These are phyloP conservation scores for Macrotus californicus DNA, from an alignment of 2,113 vertebrate genomes.

Conservation along the genomic window DNA sequence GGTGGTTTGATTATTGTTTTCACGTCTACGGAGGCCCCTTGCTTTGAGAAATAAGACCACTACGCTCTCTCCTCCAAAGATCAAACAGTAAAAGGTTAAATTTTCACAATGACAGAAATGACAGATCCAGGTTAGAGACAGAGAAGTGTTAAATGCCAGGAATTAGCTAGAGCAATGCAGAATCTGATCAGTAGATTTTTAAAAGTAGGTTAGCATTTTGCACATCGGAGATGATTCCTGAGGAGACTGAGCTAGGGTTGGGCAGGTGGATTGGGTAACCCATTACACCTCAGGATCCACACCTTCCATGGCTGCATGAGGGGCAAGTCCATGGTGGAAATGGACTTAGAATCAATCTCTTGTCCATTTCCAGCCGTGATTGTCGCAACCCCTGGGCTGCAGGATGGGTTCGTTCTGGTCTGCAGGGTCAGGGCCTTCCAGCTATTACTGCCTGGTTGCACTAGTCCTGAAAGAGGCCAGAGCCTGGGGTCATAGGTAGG, in stretches of 20 bases:
- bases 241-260: background rate
- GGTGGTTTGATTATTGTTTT: background rate
- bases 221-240: background rate
- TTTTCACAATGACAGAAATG: conserved; percentile 34
- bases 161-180: background rate
- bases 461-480: background rate
- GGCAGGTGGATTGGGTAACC: background rate
- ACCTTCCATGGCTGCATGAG: background rate
- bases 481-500: background rate
- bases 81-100: background rate
- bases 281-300: background rate
- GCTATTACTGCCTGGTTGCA: background rate
- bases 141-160: conserved; percentile 22
- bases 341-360: background rate
- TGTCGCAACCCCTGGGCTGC: background rate
- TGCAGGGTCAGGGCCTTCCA: background rate
- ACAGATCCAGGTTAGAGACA: conserved; percentile 24
- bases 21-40: background rate
- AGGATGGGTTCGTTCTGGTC: background rate
- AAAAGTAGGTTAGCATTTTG: conserved; percentile 26
- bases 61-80: background rate
- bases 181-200: conserved; percentile 21
- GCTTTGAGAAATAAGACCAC: conserved; percentile 17
- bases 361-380: background rate
- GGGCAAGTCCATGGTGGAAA: background rate